These are phyloP conservation scores for Spatula versicolor DNA, from an alignment of 2,797 vertebrate genomes.

Conservation along the genomic window DNA sequence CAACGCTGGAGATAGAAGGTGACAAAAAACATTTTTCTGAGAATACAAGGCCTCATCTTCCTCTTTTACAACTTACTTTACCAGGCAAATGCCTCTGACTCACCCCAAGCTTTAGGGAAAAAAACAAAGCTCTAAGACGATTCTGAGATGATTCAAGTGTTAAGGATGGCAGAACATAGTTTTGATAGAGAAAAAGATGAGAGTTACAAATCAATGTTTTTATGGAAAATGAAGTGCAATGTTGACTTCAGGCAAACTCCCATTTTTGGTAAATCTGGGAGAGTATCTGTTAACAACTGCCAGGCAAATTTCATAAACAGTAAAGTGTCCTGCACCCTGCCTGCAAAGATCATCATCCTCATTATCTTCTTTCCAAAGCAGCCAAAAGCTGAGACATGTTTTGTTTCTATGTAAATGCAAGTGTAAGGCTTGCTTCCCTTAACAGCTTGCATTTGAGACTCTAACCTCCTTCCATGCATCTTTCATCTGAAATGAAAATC, in stretches of 20 bases:
- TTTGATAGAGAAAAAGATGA: not conserved
- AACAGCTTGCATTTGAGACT: not conserved
- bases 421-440: not conserved
- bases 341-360: not conserved
- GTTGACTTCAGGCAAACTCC: not conserved
- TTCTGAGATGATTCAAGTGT: not conserved
- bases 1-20: not conserved
- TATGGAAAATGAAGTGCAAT: not conserved
- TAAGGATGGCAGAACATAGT: not conserved
- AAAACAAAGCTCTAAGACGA: not conserved
- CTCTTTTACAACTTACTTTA: not conserved
- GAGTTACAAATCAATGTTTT: not conserved
- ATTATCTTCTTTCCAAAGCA: not conserved
- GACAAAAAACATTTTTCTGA: not conserved
- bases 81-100: not conserved
- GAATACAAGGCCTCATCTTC: not conserved
- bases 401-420: not conserved
- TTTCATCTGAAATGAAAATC: not conserved
- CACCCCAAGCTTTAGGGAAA: not conserved
- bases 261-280: not conserved
- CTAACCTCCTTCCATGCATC: not conserved
- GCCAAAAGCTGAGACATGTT: not conserved
- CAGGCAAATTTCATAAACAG: not conserved
- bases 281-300: not conserved
- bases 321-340: not conserved